Evolutionary conservation across 53 echinoderm and acorn worm species (phyloP).

Genomic region (Arbacia lixula): DNA sequence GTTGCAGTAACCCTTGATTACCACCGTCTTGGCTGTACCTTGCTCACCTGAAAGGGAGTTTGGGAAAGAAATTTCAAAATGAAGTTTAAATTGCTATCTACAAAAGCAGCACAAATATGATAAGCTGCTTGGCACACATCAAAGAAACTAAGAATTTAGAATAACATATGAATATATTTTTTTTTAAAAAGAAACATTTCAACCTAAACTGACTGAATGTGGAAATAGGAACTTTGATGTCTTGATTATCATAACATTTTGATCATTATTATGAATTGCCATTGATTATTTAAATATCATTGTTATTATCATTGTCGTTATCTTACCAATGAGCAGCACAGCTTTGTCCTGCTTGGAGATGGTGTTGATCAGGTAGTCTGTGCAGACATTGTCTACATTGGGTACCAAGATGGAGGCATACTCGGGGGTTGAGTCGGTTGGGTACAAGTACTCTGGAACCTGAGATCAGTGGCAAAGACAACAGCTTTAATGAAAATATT

Average conservation of each 20-base stretch:
- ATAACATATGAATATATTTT: too few species aligned
- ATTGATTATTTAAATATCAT: too few species aligned
- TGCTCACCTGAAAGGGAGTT: conserved; percentile 96
- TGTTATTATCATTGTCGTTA: neutral
- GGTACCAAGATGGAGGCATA: conserved; percentile 72
- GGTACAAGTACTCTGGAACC: conserved; percentile 69
- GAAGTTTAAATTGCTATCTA: too few species aligned
- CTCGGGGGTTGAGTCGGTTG: conserved; percentile 62
- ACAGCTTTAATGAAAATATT: too few species aligned
- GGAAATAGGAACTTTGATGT: too few species aligned
- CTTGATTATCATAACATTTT: neutral
- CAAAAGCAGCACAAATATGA: too few species aligned
- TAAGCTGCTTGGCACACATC: too few species aligned
- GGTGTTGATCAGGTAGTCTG: conserved; percentile 66
- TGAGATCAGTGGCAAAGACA: neutral
- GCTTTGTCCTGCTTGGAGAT: conserved; percentile 92
- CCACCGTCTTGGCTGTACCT: conserved; percentile 98
- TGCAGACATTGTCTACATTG: conserved; percentile 69
- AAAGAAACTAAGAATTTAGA: too few species aligned
- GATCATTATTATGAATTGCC: neutral
- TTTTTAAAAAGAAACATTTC: too few species aligned
- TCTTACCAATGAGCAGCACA: conserved; percentile 91
- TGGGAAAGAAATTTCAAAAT: too few species aligned
- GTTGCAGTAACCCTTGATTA: conserved; percentile 92
- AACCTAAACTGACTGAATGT: too few species aligned